Conservation (phyloP, 2,797 vertebrate species). For the Pangasius djambal region DNA sequence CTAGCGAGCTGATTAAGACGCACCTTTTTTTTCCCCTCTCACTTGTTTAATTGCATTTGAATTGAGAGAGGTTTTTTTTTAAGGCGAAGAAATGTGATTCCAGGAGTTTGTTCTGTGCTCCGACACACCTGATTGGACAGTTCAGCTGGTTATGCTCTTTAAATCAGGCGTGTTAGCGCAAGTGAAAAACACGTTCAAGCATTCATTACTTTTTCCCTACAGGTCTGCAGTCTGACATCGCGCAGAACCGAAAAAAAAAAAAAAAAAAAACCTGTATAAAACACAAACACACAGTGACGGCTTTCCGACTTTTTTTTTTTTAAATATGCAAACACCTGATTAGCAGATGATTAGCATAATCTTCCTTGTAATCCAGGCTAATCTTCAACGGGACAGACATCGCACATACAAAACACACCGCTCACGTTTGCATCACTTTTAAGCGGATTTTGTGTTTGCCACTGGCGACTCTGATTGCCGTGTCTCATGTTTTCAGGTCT, state of each 20-base stretch:
- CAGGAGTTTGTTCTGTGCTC: not conserved
- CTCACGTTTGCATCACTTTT: not conserved
- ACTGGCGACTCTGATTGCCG: not conserved
- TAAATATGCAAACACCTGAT: not conserved
- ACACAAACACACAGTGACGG: not conserved
- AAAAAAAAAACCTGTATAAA: no score
- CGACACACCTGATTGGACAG: not conserved
- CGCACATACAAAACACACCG: not conserved
- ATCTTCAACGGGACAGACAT: slow-evolving; percentile 31
- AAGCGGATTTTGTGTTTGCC: slow-evolving; percentile 24
- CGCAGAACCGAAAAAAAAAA: not conserved
- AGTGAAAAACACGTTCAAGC: not conserved
- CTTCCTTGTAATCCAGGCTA: slow-evolving; percentile 32
- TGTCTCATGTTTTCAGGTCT: slow-evolving; percentile 12
- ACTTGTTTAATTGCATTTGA: slow-evolving; percentile 8
- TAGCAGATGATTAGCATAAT: slow-evolving; percentile 28
- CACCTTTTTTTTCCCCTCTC: no score
- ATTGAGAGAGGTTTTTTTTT: not conserved
- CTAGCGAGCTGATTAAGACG: no score
- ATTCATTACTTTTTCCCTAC: not conserved
- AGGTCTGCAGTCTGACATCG: not conserved
- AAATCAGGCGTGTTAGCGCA: not conserved
- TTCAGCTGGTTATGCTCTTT: not conserved
- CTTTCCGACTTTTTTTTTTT: not conserved
- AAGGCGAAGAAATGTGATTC: not conserved